These are phyloP conservation scores for Chloromyia formosa DNA, from an alignment of 2,888 invertebrate species.

Conservation along the genomic window DNA sequence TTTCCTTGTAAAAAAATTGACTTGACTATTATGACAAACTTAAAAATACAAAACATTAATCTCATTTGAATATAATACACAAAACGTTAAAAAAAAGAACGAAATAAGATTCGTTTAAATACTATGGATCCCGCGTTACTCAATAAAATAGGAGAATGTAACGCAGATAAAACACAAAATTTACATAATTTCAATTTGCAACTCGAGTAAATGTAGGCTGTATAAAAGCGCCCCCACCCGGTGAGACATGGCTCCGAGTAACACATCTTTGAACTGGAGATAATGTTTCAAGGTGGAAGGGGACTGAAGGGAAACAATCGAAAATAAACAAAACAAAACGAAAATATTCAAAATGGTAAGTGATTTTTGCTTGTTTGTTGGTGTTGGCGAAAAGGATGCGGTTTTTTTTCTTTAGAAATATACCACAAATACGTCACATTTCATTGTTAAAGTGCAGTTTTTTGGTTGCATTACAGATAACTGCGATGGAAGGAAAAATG, in stretches of 20 bases:
- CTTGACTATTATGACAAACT: too few species aligned
- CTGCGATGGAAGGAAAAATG: neutral
- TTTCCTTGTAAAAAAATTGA: too few species aligned
- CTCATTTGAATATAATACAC: slow-evolving; percentile 24
- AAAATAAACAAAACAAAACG: neutral
- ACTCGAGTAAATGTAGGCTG: too few species aligned
- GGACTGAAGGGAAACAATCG: neutral
- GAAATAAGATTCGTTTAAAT: neutral
- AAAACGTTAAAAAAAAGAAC: neutral
- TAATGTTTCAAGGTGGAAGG: too few species aligned
- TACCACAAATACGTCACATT: slow-evolving; percentile 1
- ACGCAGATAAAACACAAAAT: too few species aligned
- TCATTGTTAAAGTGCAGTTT: slow-evolving; percentile 12
- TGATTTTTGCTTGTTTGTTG: neutral
- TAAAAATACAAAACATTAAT: slow-evolving; percentile 15
- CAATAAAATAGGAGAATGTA: slow-evolving; percentile 4
- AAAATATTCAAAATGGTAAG: too few species aligned
- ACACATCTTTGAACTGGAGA: too few species aligned
- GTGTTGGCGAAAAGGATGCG: neutral
- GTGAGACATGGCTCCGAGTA: neutral
- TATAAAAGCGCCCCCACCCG: too few species aligned
- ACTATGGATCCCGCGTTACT: neutral
- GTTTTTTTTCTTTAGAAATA: neutral
- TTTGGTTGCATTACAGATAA: neutral
- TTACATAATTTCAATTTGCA: too few species aligned